phyloP scores from a whole-genome alignment of 1,140 invertebrate species.

The Ladona fulva region DNA sequence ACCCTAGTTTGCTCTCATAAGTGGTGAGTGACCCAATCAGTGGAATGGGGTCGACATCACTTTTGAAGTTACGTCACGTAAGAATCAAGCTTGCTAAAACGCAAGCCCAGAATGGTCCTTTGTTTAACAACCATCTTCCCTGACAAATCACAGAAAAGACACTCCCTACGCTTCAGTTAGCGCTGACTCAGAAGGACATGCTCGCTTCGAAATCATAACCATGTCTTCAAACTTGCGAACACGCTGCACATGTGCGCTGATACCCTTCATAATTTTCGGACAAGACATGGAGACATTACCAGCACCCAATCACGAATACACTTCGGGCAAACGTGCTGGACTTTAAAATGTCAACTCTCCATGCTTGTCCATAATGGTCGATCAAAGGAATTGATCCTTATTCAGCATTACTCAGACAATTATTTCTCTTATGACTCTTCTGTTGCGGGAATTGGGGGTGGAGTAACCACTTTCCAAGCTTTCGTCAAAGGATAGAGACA shows the following conservation, averaged over 20 bases:
- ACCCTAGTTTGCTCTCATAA: conserved; percentile 1
- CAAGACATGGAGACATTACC: neutral
- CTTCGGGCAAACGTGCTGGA: no score
- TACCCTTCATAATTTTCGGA: neutral
- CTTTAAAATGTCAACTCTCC: neutral
- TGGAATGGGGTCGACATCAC: neutral
- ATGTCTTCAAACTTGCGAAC: neutral
- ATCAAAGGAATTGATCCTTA: conserved; percentile 5
- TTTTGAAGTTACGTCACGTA: neutral
- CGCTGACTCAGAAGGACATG: neutral
- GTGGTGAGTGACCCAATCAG: neutral
- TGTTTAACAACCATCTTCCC: neutral
- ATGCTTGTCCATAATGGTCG: neutral
- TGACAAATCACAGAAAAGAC: conserved; percentile 1
- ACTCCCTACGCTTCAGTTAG: neutral
- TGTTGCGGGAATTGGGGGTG: conserved; percentile 79
- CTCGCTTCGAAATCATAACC: neutral
- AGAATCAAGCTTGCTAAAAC: conserved; percentile 6
- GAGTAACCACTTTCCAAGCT: conserved; percentile 86
- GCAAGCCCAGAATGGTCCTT: neutral
- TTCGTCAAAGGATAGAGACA: conserved; percentile 82
- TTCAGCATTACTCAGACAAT: conserved; percentile 63
- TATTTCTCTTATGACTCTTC: conserved; percentile 85
- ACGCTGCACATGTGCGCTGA: neutral
- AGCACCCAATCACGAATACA: no score